Base-by-base conservation (phyloP, 2,888 invertebrate species). In the Drosophila parthenogenetica region DNA sequence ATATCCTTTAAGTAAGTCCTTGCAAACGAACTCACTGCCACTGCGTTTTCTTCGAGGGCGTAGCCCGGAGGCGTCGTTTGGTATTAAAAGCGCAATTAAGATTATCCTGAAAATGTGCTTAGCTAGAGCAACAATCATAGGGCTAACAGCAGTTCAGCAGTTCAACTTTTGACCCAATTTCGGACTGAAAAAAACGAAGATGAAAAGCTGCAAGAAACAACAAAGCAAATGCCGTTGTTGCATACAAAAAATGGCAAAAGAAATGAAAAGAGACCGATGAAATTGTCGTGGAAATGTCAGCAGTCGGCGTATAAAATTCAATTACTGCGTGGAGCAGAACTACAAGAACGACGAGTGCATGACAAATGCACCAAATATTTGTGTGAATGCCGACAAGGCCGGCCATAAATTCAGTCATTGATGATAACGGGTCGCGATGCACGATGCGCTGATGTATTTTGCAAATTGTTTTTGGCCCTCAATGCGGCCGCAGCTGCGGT, bases 11-110 rank as follows among this genome's bases (percentile, higher is more conserved):
- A 67, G 25, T 58, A 66, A 61, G 84, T 79, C 88, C 90, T 80
- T 87, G 82, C 78, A 89, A 89, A 79, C 82, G 89, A 89, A 81
- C 85, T 73, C 43, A 29, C 16, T 58, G 19, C 29, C 50, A 55
- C 42, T 35, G 16, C 10, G 25, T 42, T 48, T 25, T 2, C 13
- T 13, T 48, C n/a, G 45, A 10, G 16, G 14, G 16, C 19, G 61
- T 11, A 35, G 43, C 14, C 3, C 0, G 2, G 5, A 13, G 53
- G 22, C 16, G 13, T 7, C 5, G 25, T 29, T 29, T 2, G 16
- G 42, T 43, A 45, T 64, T 60, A 69, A 73, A 63, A 63, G 65
- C 68, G 70, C 84, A 79, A 84, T 87, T 74, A 79, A 68, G 74
- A 81, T 84, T 73, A 87, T 84, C 61, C 72, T 65, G 55, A 50